Base-by-base conservation (phyloP, 1,140 invertebrate genomes). In the Andricus grossulariae region DNA sequence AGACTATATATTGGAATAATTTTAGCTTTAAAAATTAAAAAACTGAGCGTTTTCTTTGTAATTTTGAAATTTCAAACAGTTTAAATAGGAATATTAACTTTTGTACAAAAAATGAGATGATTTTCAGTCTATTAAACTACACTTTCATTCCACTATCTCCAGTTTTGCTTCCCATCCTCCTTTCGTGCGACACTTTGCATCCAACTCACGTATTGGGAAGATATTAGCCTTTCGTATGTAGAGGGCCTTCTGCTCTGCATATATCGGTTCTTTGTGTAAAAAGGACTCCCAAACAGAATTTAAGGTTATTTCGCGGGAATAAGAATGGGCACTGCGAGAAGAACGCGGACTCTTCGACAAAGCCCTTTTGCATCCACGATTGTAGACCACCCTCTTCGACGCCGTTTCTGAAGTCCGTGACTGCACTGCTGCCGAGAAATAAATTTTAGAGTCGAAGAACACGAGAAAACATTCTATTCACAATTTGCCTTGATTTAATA, bases 241-340 rank as follows among this genome's bases (percentile, higher is more conserved):
- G 85, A 85, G 83, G 83, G 84, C 77, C 81, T 76, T 76, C 32
- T 81, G 82, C 85, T 88, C 88, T 89, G 86, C 88, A 88, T 66
- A 66, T 89, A 90, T 89, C 88, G 87, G 83, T 85, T 83, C 85
- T 89, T 90, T 90, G 88, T 90, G 87, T 85, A 86, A 84, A 87
- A 87, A 90, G 87, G 88, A 89, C 88, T 86, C 82, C 82, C 87
- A 90, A 90, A 90, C 87, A 89, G 86, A 87, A 90, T 90, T 90
- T 90, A 87, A 88, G 87, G 83, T 88, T 90, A 88, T 88, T 89
- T 90, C 86, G 85, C 83, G 76, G 80, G 88, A 89, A 90, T 89
- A 89, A 89, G 85, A 89, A 90, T 90, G 81, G 84, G 77, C 83
- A 72, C 60, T 74, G 82, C 77, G 73, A 81, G 80, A 83, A 75